Evolutionary conservation across 2,797 vertebrate genomes (phyloP).

Genomic region (Graptemys geographica): DNA sequence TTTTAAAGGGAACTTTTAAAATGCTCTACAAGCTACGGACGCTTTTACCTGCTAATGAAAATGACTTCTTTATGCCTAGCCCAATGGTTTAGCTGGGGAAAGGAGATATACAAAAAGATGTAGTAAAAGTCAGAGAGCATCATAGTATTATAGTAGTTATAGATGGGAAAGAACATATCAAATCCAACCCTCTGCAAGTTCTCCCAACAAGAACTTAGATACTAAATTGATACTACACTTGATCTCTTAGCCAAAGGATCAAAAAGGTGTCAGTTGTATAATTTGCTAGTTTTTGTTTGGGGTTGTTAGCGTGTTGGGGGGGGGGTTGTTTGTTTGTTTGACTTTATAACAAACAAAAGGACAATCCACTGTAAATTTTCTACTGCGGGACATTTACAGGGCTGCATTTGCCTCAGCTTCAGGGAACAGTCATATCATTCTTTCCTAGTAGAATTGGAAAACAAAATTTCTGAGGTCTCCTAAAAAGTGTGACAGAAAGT

Average conservation of each 20-base stretch:
- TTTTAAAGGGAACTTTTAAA: neutral
- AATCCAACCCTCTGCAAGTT: neutral
- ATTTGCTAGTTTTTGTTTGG: neutral
- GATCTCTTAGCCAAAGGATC: neutral
- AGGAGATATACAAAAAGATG: neutral
- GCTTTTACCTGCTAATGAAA: neutral
- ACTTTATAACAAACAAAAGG: neutral
- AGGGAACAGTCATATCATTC: neutral
- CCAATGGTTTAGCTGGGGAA: neutral
- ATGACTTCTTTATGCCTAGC: neutral
- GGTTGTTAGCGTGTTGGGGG: no score
- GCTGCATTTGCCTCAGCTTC: neutral
- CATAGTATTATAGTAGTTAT: neutral
- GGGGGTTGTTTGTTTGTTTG: neutral
- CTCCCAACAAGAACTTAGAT: neutral
- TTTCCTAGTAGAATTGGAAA: neutral
- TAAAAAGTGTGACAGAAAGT: constrained; percentile 4
- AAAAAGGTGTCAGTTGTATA: neutral
- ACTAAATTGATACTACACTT: neutral
- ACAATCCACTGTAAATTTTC: neutral
- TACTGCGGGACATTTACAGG: neutral
- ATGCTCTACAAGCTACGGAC: neutral
- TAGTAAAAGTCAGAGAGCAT: neutral
- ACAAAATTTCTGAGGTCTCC: neutral
- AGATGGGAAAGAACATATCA: neutral